Evolutionary conservation across 2,888 invertebrate species (phyloP).

Genomic region (Diaperis boleti): DNA sequence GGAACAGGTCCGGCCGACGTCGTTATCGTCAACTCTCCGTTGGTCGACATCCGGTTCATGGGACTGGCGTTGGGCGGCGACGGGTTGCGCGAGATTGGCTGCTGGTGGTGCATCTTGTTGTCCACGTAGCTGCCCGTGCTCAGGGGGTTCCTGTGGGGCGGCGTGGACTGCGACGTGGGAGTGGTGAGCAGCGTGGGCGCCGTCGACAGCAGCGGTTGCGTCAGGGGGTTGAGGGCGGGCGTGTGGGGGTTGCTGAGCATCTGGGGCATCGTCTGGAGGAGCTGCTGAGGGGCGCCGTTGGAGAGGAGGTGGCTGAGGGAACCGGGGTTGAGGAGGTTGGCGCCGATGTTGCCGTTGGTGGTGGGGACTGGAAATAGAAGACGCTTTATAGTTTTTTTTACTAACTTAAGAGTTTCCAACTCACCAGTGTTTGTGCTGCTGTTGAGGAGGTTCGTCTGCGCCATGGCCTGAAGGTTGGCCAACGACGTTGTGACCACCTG

Average conservation of each 20-base stretch:
- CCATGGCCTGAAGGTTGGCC: slow-evolving; percentile 83
- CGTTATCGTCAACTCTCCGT: slow-evolving; percentile 87
- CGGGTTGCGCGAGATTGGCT: slow-evolving; percentile 54
- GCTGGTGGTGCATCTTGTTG: slow-evolving; percentile 57
- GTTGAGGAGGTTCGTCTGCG: slow-evolving; percentile 74
- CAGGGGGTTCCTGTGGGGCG: slow-evolving; percentile 63
- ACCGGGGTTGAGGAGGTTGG: slow-evolving; percentile 77
- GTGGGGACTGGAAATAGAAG: slow-evolving; percentile 67
- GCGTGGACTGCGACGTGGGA: slow-evolving; percentile 47
- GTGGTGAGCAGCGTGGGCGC: slow-evolving; percentile 52
- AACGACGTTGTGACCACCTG: slow-evolving; percentile 88
- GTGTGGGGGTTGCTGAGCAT: slow-evolving; percentile 64
- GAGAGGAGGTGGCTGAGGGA: slow-evolving; percentile 80
- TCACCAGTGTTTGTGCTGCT: slow-evolving; percentile 65
- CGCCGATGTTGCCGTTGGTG: slow-evolving; percentile 73
- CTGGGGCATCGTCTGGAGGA: slow-evolving; percentile 81
- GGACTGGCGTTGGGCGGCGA: slow-evolving; percentile 58
- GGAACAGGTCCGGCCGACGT: slow-evolving; percentile 75
- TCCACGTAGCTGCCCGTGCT: slow-evolving; percentile 57
- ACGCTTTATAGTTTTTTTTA: neutral
- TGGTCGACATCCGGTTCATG: slow-evolving; percentile 76
- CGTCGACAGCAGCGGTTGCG: slow-evolving; percentile 55
- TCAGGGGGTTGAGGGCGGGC: slow-evolving; percentile 59
- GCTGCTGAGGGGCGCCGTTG: slow-evolving; percentile 79
- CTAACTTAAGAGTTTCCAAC: no score